These are phyloP conservation scores for Drosophila mauritiana DNA, from an alignment of 1,140 invertebrate genomes.

Conservation along the genomic window DNA sequence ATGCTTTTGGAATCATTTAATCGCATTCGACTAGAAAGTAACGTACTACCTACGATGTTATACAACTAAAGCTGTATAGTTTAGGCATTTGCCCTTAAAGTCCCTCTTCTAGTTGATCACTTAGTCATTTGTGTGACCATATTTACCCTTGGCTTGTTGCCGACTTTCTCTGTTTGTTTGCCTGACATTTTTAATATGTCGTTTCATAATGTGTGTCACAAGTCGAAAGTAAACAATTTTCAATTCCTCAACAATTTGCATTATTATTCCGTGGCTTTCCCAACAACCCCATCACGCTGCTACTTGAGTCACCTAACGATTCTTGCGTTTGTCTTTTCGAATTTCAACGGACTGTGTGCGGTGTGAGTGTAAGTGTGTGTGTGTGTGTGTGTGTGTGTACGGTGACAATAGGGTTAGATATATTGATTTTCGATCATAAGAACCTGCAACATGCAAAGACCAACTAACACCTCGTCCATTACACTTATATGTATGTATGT, in stretches of 20 bases:
- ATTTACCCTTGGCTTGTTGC: conserved; percentile 22
- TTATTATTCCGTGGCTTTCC: conserved; percentile 19
- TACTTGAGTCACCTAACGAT: conserved; percentile 41
- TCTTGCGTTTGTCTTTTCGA: conserved; percentile 47
- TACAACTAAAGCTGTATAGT: not conserved
- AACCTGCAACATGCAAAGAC: conserved; percentile 71
- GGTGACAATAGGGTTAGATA: conserved; percentile 59
- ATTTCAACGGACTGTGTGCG: conserved; percentile 16
- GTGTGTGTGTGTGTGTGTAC: conserved; percentile 17
- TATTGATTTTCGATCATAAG: conserved; percentile 81
- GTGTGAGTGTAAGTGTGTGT: conserved; percentile 3
- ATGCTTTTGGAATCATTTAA: too few relatives aligned
- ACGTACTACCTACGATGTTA: too few relatives aligned
- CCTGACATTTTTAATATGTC: conserved; percentile 31
- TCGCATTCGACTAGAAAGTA: too few relatives aligned
- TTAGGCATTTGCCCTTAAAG: not conserved
- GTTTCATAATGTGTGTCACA: conserved; percentile 36
- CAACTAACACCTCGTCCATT: conserved; percentile 25
- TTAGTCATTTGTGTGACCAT: not conserved
- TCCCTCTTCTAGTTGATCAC: not conserved
- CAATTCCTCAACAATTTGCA: conserved; percentile 31
- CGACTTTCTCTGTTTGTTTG: conserved; percentile 6
- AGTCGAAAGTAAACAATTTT: conserved; percentile 43
- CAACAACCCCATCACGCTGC: not conserved
- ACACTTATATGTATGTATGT: not conserved